Evolutionary conservation across 1,140 invertebrate genomes (phyloP).

Genomic region (Lethocerus indicus): DNA sequence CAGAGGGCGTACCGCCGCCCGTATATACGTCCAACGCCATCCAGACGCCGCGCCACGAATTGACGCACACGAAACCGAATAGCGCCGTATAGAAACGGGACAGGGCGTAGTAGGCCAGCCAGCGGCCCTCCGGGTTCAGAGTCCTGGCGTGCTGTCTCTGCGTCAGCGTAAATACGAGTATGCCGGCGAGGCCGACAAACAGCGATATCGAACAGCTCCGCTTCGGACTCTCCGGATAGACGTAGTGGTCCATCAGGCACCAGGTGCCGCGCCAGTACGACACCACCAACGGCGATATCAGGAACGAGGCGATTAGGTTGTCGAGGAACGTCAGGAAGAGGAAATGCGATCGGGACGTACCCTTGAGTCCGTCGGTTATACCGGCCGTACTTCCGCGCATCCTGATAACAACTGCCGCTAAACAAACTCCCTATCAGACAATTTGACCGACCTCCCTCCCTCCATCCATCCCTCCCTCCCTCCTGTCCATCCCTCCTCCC

Average conservation of each 20-base stretch:
- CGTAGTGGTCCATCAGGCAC: slow-evolving; percentile 54
- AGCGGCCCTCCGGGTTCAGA: slow-evolving; percentile 44
- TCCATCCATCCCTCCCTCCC: slow-evolving; percentile 3
- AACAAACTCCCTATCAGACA: slow-evolving; percentile 3
- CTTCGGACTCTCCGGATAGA: slow-evolving; percentile 37
- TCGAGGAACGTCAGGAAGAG: slow-evolving; percentile 47
- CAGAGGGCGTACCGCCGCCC: slow-evolving; percentile 33
- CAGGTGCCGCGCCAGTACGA: slow-evolving; percentile 74
- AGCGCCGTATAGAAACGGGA: slow-evolving; percentile 57
- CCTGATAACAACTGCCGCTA: slow-evolving; percentile 3
- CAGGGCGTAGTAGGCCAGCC: slow-evolving; percentile 46
- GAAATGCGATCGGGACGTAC: slow-evolving; percentile 28
- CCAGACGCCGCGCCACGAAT: slow-evolving; percentile 72
- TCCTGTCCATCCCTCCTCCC: slow-evolving; percentile 1
- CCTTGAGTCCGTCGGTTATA: slow-evolving; percentile 20
- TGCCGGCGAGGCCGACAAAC: slow-evolving; percentile 43
- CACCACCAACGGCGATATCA: slow-evolving; percentile 62
- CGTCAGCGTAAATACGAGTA: slow-evolving; percentile 44
- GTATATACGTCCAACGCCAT: slow-evolving; percentile 51
- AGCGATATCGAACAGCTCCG: slow-evolving; percentile 45
- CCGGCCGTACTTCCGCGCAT: slow-evolving; percentile 22
- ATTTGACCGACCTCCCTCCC: slow-evolving; percentile 3
- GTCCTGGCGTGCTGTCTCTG: slow-evolving; percentile 40
- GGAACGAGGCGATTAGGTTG: slow-evolving; percentile 43
- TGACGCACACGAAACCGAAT: slow-evolving; percentile 61